phyloP scores from a whole-genome alignment of 2,113 vertebrate species.

The Menura novaehollandiae region DNA sequence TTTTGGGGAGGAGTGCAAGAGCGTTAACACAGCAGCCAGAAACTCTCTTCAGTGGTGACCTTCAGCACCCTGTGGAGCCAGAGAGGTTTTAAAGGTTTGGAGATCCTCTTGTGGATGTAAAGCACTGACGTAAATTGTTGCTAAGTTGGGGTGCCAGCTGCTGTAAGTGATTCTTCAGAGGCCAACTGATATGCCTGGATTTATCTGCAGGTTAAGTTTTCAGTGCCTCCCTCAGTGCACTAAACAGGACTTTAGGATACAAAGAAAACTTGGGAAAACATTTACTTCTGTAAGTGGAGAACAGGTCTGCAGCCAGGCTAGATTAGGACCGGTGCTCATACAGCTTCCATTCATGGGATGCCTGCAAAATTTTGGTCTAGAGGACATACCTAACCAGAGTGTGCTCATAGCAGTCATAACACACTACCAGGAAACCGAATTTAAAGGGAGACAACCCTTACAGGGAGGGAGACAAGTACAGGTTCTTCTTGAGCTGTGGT shows the following conservation, averaged over 20 bases:
- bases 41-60: not conserved
- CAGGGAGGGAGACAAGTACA: not conserved
- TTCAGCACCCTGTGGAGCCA: constrained; percentile 9
- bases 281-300: not conserved
- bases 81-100: constrained; percentile 6
- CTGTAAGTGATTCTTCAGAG: constrained; percentile 30
- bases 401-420: not conserved
- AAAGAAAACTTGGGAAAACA: not conserved
- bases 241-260: not conserved
- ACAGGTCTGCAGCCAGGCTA: not conserved
- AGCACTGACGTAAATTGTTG: constrained; percentile 48
- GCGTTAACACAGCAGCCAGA: not conserved
- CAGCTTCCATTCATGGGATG: not conserved
- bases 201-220: constrained; percentile 23
- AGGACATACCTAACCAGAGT: not conserved
- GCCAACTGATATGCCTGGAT: constrained; percentile 20
- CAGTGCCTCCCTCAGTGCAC: not conserved
- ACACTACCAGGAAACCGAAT: not conserved
- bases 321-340: not conserved
- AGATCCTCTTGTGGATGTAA: constrained; percentile 6
- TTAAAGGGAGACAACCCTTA: not conserved
- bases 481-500: not conserved
- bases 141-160: constrained; percentile 72
- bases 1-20: not conserved
- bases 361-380: not conserved